A percentile compares a stretch with the other conserved stretches of the same genome.
Conservation (phyloP, 1,140 invertebrate genomes). For the Temnothorax longispinosus region DNA sequence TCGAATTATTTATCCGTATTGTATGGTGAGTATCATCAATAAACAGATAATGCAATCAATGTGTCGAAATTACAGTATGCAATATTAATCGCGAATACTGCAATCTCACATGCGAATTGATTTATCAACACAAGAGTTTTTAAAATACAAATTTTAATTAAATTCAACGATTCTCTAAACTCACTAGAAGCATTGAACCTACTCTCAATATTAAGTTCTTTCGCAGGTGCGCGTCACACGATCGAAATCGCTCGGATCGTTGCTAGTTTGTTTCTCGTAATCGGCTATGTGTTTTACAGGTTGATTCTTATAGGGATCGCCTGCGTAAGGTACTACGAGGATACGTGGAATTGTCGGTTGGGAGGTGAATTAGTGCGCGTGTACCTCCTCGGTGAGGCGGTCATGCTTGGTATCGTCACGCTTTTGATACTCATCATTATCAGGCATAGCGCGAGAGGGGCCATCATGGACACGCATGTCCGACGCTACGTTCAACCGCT, state of each 20-base stretch:
- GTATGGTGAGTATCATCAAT: slow-evolving; percentile 88
- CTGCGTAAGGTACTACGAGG: slow-evolving; percentile 88
- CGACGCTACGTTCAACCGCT: slow-evolving; percentile 89
- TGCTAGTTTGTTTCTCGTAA: slow-evolving; percentile 36
- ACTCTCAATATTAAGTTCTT: not conserved
- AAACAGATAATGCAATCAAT: not conserved
- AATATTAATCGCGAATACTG: not conserved
- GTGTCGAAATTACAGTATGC: not conserved
- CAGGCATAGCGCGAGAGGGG: slow-evolving; percentile 89
- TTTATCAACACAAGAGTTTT: not conserved
- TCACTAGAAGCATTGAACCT: not conserved
- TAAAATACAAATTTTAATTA: not conserved
- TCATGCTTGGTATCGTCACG: slow-evolving; percentile 87
- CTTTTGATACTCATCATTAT: slow-evolving; percentile 89
- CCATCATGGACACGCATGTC: slow-evolving; percentile 90
- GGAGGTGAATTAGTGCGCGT: slow-evolving; percentile 89
- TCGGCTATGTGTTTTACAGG: slow-evolving; percentile 85
- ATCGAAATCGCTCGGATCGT: not conserved
- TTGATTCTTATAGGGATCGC: slow-evolving; percentile 89
- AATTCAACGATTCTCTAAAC: not conserved
- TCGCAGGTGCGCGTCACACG: not conserved
- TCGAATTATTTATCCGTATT: slow-evolving; percentile 90
- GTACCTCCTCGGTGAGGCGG: slow-evolving; percentile 89
- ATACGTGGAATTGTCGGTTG: slow-evolving; percentile 88
- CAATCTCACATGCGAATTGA: not conserved